A percentile compares a stretch with the other conserved stretches of the same genome.
Evolutionary conservation across 2,113 vertebrate genomes (phyloP).

Genomic region (Cercocebus atys): DNA sequence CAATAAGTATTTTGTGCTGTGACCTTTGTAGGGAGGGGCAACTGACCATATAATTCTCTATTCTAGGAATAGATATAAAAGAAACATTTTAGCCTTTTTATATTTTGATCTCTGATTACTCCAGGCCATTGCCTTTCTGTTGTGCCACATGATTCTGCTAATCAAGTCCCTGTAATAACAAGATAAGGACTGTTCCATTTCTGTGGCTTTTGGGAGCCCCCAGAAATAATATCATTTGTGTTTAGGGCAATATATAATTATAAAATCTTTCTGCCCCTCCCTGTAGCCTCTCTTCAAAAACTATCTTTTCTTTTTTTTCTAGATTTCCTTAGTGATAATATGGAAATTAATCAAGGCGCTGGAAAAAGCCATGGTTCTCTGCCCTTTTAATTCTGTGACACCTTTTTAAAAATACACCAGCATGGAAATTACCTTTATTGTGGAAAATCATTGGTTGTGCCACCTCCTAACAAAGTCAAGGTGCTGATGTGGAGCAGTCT

Average conservation of each 20-base stretch:
- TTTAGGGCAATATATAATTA: slow-evolving; percentile 26
- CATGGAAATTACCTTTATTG: slow-evolving; percentile 46
- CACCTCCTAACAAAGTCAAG: slow-evolving; percentile 56
- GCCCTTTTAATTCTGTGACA: not conserved
- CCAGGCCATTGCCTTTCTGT: slow-evolving; percentile 54
- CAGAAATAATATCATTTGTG: slow-evolving; percentile 62
- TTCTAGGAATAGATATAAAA: slow-evolving; percentile 89
- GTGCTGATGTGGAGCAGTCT: not conserved
- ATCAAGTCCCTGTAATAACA: slow-evolving; percentile 39
- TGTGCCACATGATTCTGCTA: slow-evolving; percentile 38
- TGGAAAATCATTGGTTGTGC: not conserved
- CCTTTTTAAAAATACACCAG: slow-evolving; percentile 61
- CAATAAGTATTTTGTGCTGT: slow-evolving; percentile 77
- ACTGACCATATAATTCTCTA: slow-evolving; percentile 84
- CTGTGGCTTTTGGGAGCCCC: slow-evolving; percentile 67
- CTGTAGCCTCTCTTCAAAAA: slow-evolving; percentile 37
- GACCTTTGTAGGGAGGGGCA: slow-evolving; percentile 84
- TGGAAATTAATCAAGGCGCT: slow-evolving; percentile 41
- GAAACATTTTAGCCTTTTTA: slow-evolving; percentile 83
- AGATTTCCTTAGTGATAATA: slow-evolving; percentile 64
- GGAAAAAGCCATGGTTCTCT: slow-evolving; percentile 9
- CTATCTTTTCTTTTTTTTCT: slow-evolving; percentile 55
- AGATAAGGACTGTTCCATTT: slow-evolving; percentile 70
- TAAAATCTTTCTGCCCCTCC: not conserved
- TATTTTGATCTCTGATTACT: slow-evolving; percentile 75